phyloP scores from a whole-genome alignment of 2,113 vertebrate species.

The Percina caprodes region DNA sequence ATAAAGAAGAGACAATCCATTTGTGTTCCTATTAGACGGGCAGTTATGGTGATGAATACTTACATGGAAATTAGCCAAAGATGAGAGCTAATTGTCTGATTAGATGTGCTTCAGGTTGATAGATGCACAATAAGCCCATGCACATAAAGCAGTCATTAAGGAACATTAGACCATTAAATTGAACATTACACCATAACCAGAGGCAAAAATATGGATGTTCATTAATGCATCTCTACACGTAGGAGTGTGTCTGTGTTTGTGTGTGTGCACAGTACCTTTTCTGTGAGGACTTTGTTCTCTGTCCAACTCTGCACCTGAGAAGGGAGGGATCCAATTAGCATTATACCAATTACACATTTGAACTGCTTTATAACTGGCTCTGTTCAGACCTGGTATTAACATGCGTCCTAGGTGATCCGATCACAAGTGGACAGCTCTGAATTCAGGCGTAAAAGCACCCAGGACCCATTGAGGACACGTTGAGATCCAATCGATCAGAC shows the following conservation, averaged over 20 bases:
- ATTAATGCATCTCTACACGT: conserved; percentile 55
- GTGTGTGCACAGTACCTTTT: conserved; percentile 57
- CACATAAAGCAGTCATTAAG: conserved; percentile 75
- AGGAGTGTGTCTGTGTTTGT: conserved; percentile 44
- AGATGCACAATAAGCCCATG: conserved; percentile 71
- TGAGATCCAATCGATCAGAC: too few species aligned
- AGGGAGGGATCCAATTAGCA: conserved; percentile 58
- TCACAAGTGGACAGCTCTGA: too few species aligned
- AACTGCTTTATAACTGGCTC: conserved; percentile 16
- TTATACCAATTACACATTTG: conserved; percentile 49
- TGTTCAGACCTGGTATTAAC: too few species aligned
- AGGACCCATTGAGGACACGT: too few species aligned
- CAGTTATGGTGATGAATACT: conserved; percentile 71
- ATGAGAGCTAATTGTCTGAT: conserved; percentile 78
- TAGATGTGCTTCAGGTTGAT: conserved; percentile 77
- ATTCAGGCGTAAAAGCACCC: too few species aligned
- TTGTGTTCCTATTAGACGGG: conserved; percentile 63
- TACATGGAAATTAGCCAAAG: conserved; percentile 69
- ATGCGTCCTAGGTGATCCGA: too few species aligned
- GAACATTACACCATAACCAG: conserved; percentile 72
- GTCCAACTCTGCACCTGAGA: conserved; percentile 61
- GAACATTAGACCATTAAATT: conserved; percentile 77
- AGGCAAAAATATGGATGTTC: conserved; percentile 63
- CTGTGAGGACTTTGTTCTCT: conserved; percentile 48
- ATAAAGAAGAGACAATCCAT: conserved; percentile 48